A percentile compares a stretch with the other conserved stretches of the same genome.
phyloP scores from a whole-genome alignment of 2,888 invertebrate genomes.

The Lutraria lutraria region DNA sequence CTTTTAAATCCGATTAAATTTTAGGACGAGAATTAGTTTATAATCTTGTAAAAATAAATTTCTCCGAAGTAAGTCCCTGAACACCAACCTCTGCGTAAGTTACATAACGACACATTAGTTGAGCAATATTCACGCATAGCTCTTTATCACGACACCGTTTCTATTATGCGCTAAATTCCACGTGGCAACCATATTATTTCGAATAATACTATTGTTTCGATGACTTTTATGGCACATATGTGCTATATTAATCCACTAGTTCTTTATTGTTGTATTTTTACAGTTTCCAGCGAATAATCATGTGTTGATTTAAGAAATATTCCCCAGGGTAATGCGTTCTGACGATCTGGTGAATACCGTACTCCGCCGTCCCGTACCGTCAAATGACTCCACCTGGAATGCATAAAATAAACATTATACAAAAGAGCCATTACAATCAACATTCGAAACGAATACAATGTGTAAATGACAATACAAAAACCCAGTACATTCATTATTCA shows the following conservation, averaged over 20 bases:
- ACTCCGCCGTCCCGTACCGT: not conserved
- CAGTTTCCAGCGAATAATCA: not conserved
- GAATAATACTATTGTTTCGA: not conserved
- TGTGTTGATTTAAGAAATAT: not conserved
- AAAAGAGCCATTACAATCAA: not conserved
- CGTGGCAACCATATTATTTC: not conserved
- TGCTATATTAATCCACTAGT: not conserved
- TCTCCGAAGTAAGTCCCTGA: slow-evolving; percentile 3
- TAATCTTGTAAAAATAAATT: slow-evolving; percentile 2
- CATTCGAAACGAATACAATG: not conserved
- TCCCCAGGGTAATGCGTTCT: not conserved
- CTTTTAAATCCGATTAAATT: not conserved
- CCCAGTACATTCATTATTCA: not conserved
- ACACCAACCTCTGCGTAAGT: slow-evolving; percentile 9
- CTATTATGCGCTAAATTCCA: not conserved
- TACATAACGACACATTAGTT: not conserved
- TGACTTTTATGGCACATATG: not conserved
- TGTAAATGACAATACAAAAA: slow-evolving; percentile 6
- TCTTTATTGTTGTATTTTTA: not conserved
- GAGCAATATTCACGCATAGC: not conserved
- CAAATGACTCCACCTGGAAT: not conserved
- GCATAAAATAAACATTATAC: not conserved
- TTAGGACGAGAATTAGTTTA: not conserved
- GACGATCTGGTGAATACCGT: not conserved
- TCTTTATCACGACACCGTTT: slow-evolving; percentile 8